phyloP scores from a whole-genome alignment of 2,113 vertebrate genomes.

The Heterotilapia buettikoferi region DNA sequence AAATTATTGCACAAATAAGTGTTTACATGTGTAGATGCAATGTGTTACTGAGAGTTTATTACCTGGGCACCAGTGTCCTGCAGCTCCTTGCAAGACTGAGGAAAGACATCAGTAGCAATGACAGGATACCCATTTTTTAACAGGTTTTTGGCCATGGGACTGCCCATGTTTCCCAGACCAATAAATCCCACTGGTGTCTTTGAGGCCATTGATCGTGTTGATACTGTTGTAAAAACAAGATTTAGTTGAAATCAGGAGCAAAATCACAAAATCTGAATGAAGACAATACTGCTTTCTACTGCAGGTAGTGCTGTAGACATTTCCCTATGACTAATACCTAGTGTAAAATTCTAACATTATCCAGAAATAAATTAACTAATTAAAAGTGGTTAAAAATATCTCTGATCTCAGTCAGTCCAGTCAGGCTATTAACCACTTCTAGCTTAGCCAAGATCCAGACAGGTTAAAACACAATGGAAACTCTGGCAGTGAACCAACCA shows the following conservation, averaged over 20 bases:
- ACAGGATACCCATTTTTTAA: constrained; percentile 93
- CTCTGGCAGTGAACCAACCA: not conserved
- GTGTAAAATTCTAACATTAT: not conserved
- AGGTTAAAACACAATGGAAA: constrained; percentile 25
- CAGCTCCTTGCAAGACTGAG: constrained; percentile 92
- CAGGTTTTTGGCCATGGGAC: constrained; percentile 96
- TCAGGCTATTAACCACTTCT: constrained; percentile 23
- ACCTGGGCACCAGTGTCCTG: constrained; percentile 92
- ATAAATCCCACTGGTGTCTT: constrained; percentile 96
- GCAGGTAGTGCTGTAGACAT: not conserved
- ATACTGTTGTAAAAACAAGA: constrained; percentile 70
- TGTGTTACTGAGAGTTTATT: not conserved
- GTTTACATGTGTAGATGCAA: not conserved
- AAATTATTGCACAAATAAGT: not conserved
- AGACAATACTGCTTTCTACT: not conserved
- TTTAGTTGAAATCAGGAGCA: not conserved
- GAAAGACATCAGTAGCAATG: constrained; percentile 90
- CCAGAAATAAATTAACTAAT: not conserved
- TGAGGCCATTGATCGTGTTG: constrained; percentile 91
- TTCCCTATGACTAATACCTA: not conserved
- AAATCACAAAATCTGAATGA: not conserved
- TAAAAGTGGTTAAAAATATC: not conserved
- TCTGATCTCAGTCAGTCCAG: not conserved
- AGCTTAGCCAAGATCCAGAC: constrained; percentile 16
- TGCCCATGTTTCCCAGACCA: constrained; percentile 98